Evolutionary conservation across 2,113 vertebrate genomes (phyloP).

Genomic region (Tringa solitaria): DNA sequence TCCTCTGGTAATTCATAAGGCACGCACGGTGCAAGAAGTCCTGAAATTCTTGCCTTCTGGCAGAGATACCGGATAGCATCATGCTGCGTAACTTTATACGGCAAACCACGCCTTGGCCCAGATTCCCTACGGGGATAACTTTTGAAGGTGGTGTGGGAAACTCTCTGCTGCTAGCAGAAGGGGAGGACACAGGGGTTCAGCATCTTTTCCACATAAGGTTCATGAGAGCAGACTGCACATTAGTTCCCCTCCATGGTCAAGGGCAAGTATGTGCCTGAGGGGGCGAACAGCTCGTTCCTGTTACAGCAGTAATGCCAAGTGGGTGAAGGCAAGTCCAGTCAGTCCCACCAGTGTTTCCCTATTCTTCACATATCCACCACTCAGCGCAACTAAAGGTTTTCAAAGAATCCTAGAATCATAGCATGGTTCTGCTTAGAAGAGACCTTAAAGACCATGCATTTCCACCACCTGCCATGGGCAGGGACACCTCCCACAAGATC

Average conservation of each 20-base stretch:
- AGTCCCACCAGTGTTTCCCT: background rate
- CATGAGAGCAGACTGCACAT: background rate
- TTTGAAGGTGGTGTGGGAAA: background rate
- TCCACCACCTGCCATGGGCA: too few relatives aligned
- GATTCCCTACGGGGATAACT: background rate
- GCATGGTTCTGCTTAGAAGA: background rate
- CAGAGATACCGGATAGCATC: background rate
- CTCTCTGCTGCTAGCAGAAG: background rate
- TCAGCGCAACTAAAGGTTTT: background rate
- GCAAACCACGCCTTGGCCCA: background rate
- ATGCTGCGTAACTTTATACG: rapidly evolving
- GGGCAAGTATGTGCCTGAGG: background rate
- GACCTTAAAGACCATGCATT: too few relatives aligned
- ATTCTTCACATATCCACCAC: background rate
- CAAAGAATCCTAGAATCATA: background rate
- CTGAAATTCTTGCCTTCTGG: conserved; percentile 4
- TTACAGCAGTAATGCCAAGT: background rate
- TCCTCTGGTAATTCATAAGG: background rate
- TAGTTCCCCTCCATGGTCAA: background rate
- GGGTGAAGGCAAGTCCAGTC: background rate
- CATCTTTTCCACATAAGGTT: background rate
- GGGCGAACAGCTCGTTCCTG: background rate
- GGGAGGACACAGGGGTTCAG: background rate
- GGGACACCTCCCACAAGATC: too few relatives aligned
- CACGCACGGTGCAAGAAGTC: background rate